Percentiles rank a stretch among this genome's conserved stretches.
phyloP scores from a whole-genome alignment of 2,888 invertebrate species.

The Lepidonotus clava region DNA sequence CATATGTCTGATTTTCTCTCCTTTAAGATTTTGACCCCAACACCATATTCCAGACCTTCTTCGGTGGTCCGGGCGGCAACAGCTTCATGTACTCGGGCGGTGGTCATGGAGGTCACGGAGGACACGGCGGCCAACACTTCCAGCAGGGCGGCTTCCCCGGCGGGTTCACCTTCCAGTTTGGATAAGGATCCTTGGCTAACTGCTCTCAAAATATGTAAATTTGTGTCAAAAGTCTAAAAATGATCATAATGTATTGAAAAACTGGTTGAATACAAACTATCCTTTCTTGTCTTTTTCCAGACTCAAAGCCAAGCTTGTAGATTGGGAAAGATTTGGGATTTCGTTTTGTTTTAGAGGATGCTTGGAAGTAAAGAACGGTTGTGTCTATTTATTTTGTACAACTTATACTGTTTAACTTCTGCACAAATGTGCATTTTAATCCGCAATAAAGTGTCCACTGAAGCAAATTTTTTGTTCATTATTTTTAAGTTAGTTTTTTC shows the following conservation, averaged over 20 bases:
- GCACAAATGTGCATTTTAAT: neutral
- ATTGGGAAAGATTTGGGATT: neutral
- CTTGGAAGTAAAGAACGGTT: neutral
- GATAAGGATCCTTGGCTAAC: constrained; percentile 71
- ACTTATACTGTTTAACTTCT: neutral
- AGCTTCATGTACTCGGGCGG: constrained; percentile 74
- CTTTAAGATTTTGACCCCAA: constrained; percentile 89
- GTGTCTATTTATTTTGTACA: neutral
- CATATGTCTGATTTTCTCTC: too few species aligned
- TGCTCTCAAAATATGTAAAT: neutral
- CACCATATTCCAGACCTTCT: constrained; percentile 92
- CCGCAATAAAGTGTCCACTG: constrained; percentile 1
- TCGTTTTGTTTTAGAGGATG: neutral
- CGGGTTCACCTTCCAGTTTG: constrained; percentile 87
- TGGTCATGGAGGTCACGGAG: constrained; percentile 69
- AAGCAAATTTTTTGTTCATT: neutral
- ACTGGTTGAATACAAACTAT: neutral
- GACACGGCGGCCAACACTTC: constrained; percentile 60
- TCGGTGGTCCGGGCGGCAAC: constrained; percentile 81
- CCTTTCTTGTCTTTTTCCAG: neutral
- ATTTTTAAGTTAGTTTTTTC: neutral
- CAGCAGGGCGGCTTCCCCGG: constrained; percentile 80
- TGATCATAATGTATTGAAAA: neutral
- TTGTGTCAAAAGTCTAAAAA: neutral
- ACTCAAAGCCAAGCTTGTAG: constrained; percentile 48